These are phyloP conservation scores for Podarcis muralis DNA, from an alignment of 2,113 vertebrate genomes.

Conservation along the genomic window DNA sequence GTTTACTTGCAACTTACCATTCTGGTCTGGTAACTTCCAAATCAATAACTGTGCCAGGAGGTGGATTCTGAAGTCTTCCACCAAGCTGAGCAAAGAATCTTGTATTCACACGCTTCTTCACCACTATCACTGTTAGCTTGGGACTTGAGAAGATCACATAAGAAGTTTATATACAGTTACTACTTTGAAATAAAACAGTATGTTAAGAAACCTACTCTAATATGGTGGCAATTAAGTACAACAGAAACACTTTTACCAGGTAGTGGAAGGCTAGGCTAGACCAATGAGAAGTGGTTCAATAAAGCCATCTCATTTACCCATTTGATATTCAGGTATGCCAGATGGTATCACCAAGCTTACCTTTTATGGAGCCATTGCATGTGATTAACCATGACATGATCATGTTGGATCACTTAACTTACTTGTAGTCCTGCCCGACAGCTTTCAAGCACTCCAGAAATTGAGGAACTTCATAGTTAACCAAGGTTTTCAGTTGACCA, in stretches of 20 bases:
- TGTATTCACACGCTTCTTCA: slow-evolving; percentile 89
- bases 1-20: slow-evolving; percentile 77
- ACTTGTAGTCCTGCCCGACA: slow-evolving; percentile 85
- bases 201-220: too few species aligned
- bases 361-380: background rate
- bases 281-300: background rate
- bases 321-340: background rate
- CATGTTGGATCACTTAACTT: slow-evolving; percentile 41
- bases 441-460: slow-evolving; percentile 87
- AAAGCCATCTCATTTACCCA: background rate
- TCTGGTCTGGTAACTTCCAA: slow-evolving; percentile 91
- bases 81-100: slow-evolving; percentile 83
- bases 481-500: slow-evolving; percentile 87
- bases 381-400: background rate
- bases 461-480: slow-evolving; percentile 90
- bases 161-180: background rate
- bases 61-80: slow-evolving; percentile 86
- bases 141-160: slow-evolving; percentile 74
- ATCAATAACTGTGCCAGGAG: slow-evolving; percentile 91
- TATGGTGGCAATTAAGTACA: background rate
- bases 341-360: background rate
- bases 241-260: too few species aligned
- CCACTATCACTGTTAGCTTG: slow-evolving; percentile 89
- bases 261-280: too few species aligned
- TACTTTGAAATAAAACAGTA: background rate